Conservation (phyloP, 2,888 invertebrate genomes). For the Campaea margaritaria region DNA sequence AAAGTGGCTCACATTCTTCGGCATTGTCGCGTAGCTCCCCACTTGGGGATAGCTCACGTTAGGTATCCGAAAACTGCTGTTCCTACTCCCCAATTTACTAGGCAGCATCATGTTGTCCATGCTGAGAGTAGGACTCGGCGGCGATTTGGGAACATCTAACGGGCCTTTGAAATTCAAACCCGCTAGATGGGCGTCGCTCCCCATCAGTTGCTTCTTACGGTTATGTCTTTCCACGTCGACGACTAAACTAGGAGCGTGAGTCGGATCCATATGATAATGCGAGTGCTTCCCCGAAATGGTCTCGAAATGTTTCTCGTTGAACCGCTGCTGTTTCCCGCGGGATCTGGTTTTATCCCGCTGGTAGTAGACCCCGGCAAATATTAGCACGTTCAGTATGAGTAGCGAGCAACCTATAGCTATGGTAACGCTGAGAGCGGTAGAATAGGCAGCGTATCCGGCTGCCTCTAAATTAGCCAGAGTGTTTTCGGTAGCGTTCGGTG, state of each 20-base stretch:
- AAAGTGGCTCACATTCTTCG: constrained; percentile 86
- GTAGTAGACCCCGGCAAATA: constrained; percentile 94
- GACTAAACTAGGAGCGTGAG: constrained; percentile 92
- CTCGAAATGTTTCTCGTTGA: constrained; percentile 89
- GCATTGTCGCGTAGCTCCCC: constrained; percentile 84
- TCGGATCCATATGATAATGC: constrained; percentile 91
- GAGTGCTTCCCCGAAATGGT: constrained; percentile 91
- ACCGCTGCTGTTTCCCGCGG: constrained; percentile 88
- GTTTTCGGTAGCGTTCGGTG: constrained; percentile 86
- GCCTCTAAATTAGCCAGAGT: constrained; percentile 92
- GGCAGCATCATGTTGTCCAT: constrained; percentile 83
- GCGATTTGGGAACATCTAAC: constrained; percentile 84
- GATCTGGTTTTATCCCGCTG: constrained; percentile 90
- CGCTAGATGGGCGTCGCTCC: constrained; percentile 82
- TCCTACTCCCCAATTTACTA: constrained; percentile 81
- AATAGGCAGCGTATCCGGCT: constrained; percentile 90
- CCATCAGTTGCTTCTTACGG: constrained; percentile 76
- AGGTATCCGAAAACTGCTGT: constrained; percentile 79
- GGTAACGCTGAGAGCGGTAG: constrained; percentile 91
- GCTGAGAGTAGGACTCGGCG: constrained; percentile 87
- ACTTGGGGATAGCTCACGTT: constrained; percentile 78
- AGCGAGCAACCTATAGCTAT: constrained; percentile 93
- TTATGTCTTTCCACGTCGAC: constrained; percentile 90
- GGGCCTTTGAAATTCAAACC: constrained; percentile 85
- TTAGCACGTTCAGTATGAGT: constrained; percentile 91